Evolutionary conservation across 2,888 invertebrate genomes (phyloP).

Genomic region (Pachycephus smyrnensis): DNA sequence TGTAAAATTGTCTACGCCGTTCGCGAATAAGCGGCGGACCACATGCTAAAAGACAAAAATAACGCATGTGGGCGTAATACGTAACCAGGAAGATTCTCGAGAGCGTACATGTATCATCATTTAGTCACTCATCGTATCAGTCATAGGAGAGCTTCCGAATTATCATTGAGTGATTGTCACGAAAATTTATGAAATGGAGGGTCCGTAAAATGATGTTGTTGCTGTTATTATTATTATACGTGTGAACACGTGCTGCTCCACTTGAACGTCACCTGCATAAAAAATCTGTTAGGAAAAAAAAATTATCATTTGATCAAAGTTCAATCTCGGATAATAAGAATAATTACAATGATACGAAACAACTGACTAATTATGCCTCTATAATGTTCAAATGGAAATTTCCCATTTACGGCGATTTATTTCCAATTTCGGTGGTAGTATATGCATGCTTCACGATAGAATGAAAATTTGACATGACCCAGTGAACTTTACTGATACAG

Average conservation of each 20-base stretch:
- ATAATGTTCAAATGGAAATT: not conserved
- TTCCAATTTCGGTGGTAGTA: not conserved
- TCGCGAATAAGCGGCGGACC: not conserved
- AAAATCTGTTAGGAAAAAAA: not conserved
- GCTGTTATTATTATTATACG: not conserved
- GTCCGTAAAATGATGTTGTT: not conserved
- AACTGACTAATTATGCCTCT: not conserved
- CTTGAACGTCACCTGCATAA: not conserved
- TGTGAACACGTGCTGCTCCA: not conserved
- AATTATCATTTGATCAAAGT: not conserved
- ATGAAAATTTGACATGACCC: not conserved
- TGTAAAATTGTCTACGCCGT: not conserved
- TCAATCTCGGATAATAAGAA: not conserved
- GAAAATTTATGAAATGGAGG: not conserved
- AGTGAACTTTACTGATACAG: not conserved
- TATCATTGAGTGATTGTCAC: not conserved
- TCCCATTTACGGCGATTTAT: not conserved
- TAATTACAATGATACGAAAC: not conserved
- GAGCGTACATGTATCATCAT: not conserved
- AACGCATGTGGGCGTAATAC: not conserved
- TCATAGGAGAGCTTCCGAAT: not conserved
- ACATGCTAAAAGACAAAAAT: not conserved
- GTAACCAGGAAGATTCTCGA: not conserved
- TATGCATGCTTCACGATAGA: not conserved
- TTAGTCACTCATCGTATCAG: too few species aligned